phyloP scores from a whole-genome alignment of 92 coral and sea anemone genomes.

The Phenganax marumi region DNA sequence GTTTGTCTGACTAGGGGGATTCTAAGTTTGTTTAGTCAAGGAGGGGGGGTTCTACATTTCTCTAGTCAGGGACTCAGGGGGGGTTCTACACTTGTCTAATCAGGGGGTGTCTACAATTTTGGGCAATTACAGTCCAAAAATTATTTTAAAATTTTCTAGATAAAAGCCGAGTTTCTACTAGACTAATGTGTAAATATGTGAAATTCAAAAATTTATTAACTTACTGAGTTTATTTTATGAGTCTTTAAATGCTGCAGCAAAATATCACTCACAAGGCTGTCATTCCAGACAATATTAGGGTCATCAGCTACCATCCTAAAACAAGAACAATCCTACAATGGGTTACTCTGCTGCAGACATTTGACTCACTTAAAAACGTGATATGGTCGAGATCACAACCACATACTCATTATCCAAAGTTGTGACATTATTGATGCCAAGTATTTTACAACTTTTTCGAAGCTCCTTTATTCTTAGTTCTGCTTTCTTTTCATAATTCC shows the following conservation, averaged over 20 bases:
- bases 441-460: constrained; percentile 69
- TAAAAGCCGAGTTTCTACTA: no score
- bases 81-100: background rate
- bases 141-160: no score
- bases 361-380: no score
- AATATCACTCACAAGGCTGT: constrained; percentile 48
- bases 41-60: background rate
- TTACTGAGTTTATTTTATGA: constrained; percentile 69
- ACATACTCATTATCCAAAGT: constrained; percentile 69
- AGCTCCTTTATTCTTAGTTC: constrained; percentile 71
- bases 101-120: no score
- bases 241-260: constrained; percentile 57
- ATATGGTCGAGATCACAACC: background rate
- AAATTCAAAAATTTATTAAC: constrained; percentile 4
- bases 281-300: constrained; percentile 66
- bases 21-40: no score
- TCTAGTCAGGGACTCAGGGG: background rate
- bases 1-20: no score
- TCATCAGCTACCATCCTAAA: constrained; percentile 69
- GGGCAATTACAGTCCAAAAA: no score
- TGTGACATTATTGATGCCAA: constrained; percentile 73
- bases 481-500: constrained; percentile 75
- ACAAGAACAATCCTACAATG: background rate
- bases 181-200: no score
- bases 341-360: background rate